These are phyloP conservation scores for Novumbra hubbsi DNA, from an alignment of 2,797 vertebrate species.

Conservation along the genomic window DNA sequence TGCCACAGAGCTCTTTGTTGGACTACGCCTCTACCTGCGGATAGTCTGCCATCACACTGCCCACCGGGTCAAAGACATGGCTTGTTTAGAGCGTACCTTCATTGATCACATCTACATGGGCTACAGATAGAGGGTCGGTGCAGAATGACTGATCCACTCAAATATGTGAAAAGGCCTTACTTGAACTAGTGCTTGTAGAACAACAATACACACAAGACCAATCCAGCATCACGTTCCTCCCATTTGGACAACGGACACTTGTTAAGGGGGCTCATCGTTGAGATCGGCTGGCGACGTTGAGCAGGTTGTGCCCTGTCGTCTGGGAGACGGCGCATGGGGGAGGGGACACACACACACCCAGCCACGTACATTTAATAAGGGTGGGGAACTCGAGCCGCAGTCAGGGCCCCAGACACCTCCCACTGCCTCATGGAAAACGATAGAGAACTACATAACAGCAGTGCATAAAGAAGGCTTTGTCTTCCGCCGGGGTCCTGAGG, in stretches of 20 bases:
- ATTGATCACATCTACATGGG: background rate
- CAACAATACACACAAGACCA: background rate
- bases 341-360: constrained; percentile 9
- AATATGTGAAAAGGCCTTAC: background rate
- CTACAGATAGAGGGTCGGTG: constrained; percentile 7
- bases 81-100: background rate
- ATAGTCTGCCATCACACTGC: constrained; percentile 37
- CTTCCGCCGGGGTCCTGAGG: constrained; percentile 26
- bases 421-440: constrained; percentile 17
- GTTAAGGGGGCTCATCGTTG: background rate
- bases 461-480: constrained; percentile 38
- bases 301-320: background rate
- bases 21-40: constrained; percentile 48
- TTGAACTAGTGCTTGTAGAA: background rate
- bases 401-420: constrained; percentile 30
- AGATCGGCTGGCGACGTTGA: background rate
- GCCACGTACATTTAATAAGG: constrained; percentile 18
- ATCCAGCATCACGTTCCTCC: background rate
- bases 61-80: background rate
- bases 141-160: background rate
- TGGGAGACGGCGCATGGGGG: background rate
- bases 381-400: constrained; percentile 7
- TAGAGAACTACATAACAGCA: background rate
- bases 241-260: background rate
- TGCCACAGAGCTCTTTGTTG: constrained; percentile 37